phyloP scores from a whole-genome alignment of 2,888 invertebrate genomes.

The Machimus atricapillus region DNA sequence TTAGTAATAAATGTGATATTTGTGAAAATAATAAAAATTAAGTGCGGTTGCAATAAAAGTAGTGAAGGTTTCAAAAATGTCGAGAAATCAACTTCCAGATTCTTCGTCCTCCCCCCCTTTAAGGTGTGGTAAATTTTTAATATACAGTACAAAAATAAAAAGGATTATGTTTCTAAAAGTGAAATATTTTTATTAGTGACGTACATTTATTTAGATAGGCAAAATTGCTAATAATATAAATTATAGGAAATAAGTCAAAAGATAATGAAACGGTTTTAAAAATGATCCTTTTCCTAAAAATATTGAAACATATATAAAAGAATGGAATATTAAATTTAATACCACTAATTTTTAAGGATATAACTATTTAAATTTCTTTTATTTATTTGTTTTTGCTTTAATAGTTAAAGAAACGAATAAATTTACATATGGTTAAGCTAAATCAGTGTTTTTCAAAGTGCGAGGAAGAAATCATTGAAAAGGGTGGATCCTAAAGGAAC shows the following conservation, averaged over 20 bases:
- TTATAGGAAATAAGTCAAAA: not conserved
- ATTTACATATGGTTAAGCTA: too few relatives aligned
- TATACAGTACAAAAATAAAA: not conserved
- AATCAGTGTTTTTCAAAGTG: too few relatives aligned
- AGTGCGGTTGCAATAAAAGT: not conserved
- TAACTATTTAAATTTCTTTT: too few relatives aligned
- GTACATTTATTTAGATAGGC: too few relatives aligned
- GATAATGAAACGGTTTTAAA: not conserved
- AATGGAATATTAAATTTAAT: too few relatives aligned
- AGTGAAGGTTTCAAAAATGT: slow-evolving; percentile 51
- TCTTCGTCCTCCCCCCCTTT: slow-evolving; percentile 73
- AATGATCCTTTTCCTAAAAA: not conserved
- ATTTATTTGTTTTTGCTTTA: too few relatives aligned
- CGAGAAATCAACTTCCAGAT: slow-evolving; percentile 72
- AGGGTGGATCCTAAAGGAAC: too few relatives aligned
- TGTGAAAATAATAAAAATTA: not conserved
- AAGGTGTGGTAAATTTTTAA: not conserved
- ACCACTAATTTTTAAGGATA: too few relatives aligned
- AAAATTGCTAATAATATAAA: not conserved
- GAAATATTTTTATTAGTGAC: not conserved
- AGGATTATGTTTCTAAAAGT: not conserved
- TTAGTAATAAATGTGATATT: not conserved
- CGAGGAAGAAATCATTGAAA: too few relatives aligned
- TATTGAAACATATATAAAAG: too few relatives aligned
- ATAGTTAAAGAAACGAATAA: too few relatives aligned